A percentile compares a stretch with the other conserved stretches of the same genome.
phyloP scores from a whole-genome alignment of 2,113 vertebrate species.

The Myrmophylax atrothorax region DNA sequence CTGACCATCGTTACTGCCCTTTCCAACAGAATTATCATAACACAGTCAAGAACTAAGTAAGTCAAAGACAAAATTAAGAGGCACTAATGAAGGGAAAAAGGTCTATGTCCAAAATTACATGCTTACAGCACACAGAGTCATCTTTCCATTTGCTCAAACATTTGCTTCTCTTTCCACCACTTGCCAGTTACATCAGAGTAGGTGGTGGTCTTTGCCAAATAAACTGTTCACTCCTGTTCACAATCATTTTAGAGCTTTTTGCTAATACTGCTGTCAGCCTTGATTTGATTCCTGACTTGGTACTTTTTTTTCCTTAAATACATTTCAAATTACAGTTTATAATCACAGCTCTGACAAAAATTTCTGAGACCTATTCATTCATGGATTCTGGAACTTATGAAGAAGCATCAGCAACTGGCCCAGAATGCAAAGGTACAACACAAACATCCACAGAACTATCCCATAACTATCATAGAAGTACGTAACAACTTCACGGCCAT shows the following conservation, averaged over 20 bases:
- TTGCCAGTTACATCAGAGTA: not conserved
- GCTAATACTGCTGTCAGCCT: not conserved
- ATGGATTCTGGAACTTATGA: not conserved
- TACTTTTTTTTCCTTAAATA: not conserved
- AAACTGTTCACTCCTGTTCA: not conserved
- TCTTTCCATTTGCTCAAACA: not conserved
- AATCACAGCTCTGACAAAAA: not conserved
- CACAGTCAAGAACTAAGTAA: not conserved
- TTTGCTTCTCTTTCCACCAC: not conserved
- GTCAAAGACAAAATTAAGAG: not conserved
- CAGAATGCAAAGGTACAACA: not conserved
- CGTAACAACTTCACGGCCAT: not conserved
- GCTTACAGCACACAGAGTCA: not conserved
- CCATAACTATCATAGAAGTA: not conserved
- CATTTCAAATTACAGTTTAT: not conserved
- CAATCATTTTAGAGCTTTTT: not conserved
- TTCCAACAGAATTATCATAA: not conserved
- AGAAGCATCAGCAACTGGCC: not conserved
- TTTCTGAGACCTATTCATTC: not conserved
- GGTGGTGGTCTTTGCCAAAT: not conserved
- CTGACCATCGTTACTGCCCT: not conserved
- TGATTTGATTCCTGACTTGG: not conserved
- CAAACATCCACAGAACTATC: not conserved
- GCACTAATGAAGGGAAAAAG: not conserved
- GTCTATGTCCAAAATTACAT: not conserved